These are phyloP conservation scores for Pristiophorus japonicus DNA, from an alignment of 2,113 vertebrate species.

Conservation along the genomic window DNA sequence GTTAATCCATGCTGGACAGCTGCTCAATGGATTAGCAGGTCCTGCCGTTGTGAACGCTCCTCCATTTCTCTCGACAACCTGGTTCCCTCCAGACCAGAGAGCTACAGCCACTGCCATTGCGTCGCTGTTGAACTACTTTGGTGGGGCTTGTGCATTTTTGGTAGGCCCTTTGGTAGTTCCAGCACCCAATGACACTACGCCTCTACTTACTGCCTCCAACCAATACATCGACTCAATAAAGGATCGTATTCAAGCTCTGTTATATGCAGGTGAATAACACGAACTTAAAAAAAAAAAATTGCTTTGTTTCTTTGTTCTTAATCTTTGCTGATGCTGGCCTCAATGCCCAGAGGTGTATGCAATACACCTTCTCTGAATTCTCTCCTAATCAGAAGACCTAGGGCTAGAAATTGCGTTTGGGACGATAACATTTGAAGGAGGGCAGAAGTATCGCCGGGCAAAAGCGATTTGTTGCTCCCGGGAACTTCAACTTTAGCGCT, in stretches of 20 bases:
- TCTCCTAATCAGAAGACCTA: not conserved
- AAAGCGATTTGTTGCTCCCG: no score
- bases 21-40: constrained; percentile 86
- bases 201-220: constrained; percentile 21
- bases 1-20: constrained; percentile 85
- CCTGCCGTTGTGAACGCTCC: constrained; percentile 87
- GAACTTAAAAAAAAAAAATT: not conserved
- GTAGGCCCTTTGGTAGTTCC: constrained; percentile 85
- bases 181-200: constrained; percentile 70
- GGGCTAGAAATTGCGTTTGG: no score
- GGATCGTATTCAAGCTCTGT: constrained; percentile 77
- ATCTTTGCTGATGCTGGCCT: not conserved
- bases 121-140: constrained; percentile 76
- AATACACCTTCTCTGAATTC: not conserved
- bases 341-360: not conserved
- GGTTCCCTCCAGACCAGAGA: constrained; percentile 90
- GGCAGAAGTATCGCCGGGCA: no score
- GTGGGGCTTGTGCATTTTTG: constrained; percentile 73
- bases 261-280: constrained; percentile 74
- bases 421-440: no score
- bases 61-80: constrained; percentile 87
- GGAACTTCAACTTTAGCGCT: no score
- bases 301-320: not conserved
- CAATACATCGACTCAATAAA: constrained; percentile 59
- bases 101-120: constrained; percentile 92